Percentiles rank a stretch among this genome's conserved stretches.
These are phyloP conservation scores for Nymphalis io DNA, from an alignment of 1,140 invertebrate genomes.

Conservation along the genomic window DNA sequence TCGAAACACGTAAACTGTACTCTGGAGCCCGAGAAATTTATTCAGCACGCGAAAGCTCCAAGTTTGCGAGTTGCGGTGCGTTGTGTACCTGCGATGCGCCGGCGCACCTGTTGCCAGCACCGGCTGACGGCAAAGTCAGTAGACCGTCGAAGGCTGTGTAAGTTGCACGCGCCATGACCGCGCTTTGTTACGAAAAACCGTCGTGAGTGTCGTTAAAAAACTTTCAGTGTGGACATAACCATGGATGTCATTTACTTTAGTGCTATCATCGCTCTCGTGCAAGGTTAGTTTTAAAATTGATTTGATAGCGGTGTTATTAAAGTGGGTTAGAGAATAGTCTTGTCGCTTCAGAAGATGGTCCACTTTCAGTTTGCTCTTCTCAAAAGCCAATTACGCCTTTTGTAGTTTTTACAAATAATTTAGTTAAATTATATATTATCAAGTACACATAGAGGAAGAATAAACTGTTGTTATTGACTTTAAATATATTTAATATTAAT, in stretches of 20 bases:
- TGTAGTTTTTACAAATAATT: conserved; percentile 24
- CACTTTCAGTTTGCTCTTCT: conserved; percentile 48
- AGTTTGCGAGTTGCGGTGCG: conserved; percentile 32
- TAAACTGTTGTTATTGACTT: background rate
- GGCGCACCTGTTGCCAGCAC: conserved; percentile 51
- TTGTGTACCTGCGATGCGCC: conserved; percentile 49
- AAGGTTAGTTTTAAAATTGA: conserved; percentile 49
- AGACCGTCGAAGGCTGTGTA: conserved; percentile 39
- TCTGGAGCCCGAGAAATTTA: conserved; percentile 59
- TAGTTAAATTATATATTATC: background rate
- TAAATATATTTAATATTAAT: too few relatives aligned
- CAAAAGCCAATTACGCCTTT: conserved; percentile 32
- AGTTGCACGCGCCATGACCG: conserved; percentile 53
- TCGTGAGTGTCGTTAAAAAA: conserved; percentile 58
- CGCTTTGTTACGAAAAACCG: conserved; percentile 42
- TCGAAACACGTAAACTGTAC: conserved; percentile 53
- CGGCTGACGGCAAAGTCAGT: conserved; percentile 43
- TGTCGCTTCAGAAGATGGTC: conserved; percentile 41
- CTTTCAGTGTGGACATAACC: conserved; percentile 54
- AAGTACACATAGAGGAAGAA: background rate
- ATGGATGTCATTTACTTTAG: conserved; percentile 63
- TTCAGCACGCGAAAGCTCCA: conserved; percentile 64
- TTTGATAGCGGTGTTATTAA: conserved; percentile 5
- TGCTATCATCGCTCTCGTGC: conserved; percentile 46
- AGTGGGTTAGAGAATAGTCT: conserved; percentile 29